Evolutionary conservation across 2,888 invertebrate genomes (phyloP), one percentile per base, ranked within the genome.

Genomic region (Microctonus aethiopoides): DNA sequence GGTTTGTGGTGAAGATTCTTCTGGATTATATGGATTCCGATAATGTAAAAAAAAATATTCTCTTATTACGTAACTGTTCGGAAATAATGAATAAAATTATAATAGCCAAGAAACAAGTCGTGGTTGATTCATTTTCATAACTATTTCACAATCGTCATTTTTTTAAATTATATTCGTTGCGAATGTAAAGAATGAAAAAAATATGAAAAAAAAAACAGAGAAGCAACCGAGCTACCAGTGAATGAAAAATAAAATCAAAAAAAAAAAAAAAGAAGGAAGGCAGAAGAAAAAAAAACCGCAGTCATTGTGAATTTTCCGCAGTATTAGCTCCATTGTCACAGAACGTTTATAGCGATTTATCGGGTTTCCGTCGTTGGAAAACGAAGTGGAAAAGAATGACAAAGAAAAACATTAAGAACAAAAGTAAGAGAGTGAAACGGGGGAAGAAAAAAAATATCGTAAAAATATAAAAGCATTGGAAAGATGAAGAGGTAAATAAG

Each of bases 261-360:
- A 29, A n/a, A 16, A 13, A 54, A 16, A 34, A 34, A 29, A 16
- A 1, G 5, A 0, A 7, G 32, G 22, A 16, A 16, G 2, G 24
- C 13, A 11, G 24, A 22, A 22, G 22, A 9, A 24, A 54, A 54
- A 54, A n/a, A n/a, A 6, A 26, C 11, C 13, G 26, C 26, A 54
- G 4, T 54, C n/a, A n/a, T n/a, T 13, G 24, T 24, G 54, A 24
- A 54, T 54, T 57, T 66, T 66, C 41, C 56, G 41, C 32, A 10
- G 29, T 57, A 57, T 66, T 66, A 41, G 24, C 29, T 59, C 67
- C 24, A 61, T 61, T 61, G 61, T 61, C 41, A 16, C 32, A n/a
- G 34, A 22, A 46, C 60, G 36, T 61, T 67, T 54, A 67, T 61
- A 52, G 60, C 13, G 34, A 24, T 54, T 52, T 51, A 54, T 16